These are phyloP conservation scores for Bradypus variegatus DNA, from an alignment of 2,797 vertebrate genomes.

Conservation along the genomic window DNA sequence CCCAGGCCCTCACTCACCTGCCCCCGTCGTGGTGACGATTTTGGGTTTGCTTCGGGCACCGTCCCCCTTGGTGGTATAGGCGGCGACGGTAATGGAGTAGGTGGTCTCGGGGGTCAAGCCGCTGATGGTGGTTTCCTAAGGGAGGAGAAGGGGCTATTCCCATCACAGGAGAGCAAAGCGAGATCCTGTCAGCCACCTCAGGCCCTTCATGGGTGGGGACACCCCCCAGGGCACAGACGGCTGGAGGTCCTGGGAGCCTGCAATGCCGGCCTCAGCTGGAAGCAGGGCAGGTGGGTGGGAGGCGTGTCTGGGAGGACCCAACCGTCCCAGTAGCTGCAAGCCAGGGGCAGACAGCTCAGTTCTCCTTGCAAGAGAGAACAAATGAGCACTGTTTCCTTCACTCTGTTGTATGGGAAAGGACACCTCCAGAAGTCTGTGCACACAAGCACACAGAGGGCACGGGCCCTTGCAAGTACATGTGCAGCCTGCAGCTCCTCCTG, in stretches of 20 bases:
- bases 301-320: neutral
- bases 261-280: neutral
- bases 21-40: conserved; percentile 88
- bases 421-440: neutral
- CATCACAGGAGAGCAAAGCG: conserved; percentile 33
- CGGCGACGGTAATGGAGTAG: conserved; percentile 91
- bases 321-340: neutral
- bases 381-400: conserved; percentile 17
- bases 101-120: conserved; percentile 91
- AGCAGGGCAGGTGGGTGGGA: neutral
- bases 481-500: neutral
- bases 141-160: conserved; percentile 23
- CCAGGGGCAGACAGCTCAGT: neutral
- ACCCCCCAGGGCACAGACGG: neutral
- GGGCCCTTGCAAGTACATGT: neutral
- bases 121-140: conserved; percentile 85
- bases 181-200: neutral
- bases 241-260: neutral
- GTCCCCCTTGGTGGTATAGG: conserved; percentile 93
- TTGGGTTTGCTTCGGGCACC: conserved; percentile 94
- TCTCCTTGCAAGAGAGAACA: conserved; percentile 47
- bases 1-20: conserved; percentile 79
- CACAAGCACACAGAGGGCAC: neutral
- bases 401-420: neutral
- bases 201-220: neutral